These are phyloP conservation scores for Dufourea novaeangliae DNA, from an alignment of 1,140 invertebrate species.

Conservation along the genomic window DNA sequence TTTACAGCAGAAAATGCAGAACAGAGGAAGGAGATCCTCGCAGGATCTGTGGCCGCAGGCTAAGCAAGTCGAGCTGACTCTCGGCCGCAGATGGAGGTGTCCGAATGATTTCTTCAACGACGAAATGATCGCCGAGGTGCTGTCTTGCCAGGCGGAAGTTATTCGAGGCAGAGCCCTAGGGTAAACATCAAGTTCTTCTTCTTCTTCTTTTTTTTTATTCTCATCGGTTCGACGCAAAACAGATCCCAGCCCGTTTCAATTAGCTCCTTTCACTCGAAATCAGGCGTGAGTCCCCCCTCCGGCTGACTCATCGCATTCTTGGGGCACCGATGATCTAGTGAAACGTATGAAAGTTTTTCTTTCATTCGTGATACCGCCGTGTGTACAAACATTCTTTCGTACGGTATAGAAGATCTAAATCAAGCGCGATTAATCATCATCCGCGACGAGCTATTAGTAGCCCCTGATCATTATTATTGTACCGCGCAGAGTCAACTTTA, in stretches of 20 bases:
- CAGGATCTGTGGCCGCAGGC: slow-evolving; percentile 80
- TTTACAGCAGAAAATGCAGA: slow-evolving; percentile 70
- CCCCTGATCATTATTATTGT: slow-evolving; percentile 16
- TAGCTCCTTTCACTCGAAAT: background rate
- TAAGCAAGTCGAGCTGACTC: slow-evolving; percentile 80
- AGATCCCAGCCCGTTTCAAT: background rate
- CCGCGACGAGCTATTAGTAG: background rate
- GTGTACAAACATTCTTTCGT: background rate
- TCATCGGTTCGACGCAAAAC: background rate
- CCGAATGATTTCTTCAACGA: slow-evolving; percentile 90
- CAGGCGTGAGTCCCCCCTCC: background rate
- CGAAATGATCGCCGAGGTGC: slow-evolving; percentile 88
- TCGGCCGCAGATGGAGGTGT: slow-evolving; percentile 87
- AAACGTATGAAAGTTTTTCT: background rate
- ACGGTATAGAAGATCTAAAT: too few species aligned
- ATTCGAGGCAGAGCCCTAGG: slow-evolving; percentile 88
- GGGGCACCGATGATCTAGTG: background rate
- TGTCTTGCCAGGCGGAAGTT: slow-evolving; percentile 88
- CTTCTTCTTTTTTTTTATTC: too few species aligned
- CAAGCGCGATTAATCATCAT: slow-evolving; percentile 2
- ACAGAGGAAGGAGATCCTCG: slow-evolving; percentile 74
- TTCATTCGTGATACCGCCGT: too few species aligned
- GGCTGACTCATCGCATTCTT: background rate
- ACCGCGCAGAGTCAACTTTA: slow-evolving; percentile 87
- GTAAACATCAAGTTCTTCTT: slow-evolving; percentile 79